phyloP scores from a whole-genome alignment of 1,140 invertebrate genomes.

The Monochamus saltuarius region DNA sequence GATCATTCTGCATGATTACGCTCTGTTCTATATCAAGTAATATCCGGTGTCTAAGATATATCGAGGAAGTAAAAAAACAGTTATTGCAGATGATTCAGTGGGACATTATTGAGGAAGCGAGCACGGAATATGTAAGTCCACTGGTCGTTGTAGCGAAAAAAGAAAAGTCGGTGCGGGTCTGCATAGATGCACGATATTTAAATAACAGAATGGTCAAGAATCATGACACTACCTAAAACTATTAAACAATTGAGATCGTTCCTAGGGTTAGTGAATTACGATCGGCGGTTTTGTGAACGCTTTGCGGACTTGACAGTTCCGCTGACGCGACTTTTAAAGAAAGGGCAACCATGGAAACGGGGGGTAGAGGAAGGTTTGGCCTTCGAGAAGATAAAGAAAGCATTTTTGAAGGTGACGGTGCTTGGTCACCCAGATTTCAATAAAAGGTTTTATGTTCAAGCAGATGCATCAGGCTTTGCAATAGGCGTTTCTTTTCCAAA shows the following conservation, averaged over 20 bases:
- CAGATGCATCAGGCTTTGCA: conserved; percentile 5
- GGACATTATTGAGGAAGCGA: conserved; percentile 3
- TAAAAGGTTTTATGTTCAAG: neutral
- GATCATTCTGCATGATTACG: neutral
- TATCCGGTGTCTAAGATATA: conserved; percentile 1
- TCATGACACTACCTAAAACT: conserved; percentile 21
- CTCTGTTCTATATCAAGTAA: neutral
- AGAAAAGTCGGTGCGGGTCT: neutral
- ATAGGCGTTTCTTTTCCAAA: conserved; percentile 11
- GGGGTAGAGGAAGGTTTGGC: too few species aligned
- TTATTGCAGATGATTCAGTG: neutral
- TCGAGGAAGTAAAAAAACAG: neutral
- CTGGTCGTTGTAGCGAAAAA: neutral
- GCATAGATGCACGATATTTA: neutral
- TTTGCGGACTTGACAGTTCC: conserved; percentile 26
- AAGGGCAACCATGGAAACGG: too few species aligned
- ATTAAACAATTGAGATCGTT: conserved; percentile 28
- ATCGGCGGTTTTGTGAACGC: conserved; percentile 41
- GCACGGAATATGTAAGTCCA: conserved; percentile 7
- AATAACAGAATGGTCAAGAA: too few species aligned
- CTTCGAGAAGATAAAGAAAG: too few species aligned
- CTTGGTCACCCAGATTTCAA: conserved; percentile 9
- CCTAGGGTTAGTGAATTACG: conserved; percentile 26
- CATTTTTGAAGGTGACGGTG: too few species aligned
- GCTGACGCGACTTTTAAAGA: too few species aligned